These are phyloP conservation scores for Mus pahari DNA, from an alignment of 2,113 vertebrate species.

Conservation along the genomic window DNA sequence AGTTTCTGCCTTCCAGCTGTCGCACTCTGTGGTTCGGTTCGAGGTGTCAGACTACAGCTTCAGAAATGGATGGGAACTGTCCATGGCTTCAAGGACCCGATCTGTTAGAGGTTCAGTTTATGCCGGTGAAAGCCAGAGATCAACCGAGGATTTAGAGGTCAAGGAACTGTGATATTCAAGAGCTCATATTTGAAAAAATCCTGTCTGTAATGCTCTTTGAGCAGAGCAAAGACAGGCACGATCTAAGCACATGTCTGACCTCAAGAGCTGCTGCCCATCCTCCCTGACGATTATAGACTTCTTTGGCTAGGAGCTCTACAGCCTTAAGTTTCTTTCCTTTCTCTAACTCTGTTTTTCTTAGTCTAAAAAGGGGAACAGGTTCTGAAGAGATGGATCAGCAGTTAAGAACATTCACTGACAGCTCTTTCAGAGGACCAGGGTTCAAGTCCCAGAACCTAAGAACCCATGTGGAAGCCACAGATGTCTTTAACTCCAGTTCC, in stretches of 20 bases:
- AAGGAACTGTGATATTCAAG: neutral
- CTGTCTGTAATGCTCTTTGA: constrained; percentile 64
- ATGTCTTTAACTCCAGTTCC: neutral
- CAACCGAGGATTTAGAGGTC: neutral
- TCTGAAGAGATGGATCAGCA: neutral
- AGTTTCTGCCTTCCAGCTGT: neutral
- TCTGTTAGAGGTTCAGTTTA: neutral
- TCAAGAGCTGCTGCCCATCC: constrained; percentile 90
- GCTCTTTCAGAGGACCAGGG: neutral
- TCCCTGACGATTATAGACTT: constrained; percentile 86
- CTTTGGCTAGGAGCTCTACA: constrained; percentile 87
- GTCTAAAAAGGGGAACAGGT: neutral
- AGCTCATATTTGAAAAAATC: neutral
- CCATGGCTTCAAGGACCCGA: too few species aligned
- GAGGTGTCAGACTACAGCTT: neutral
- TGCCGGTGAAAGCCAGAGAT: neutral
- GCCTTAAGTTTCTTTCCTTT: constrained; percentile 52
- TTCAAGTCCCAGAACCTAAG: neutral
- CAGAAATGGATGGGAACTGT: neutral
- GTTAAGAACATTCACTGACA: neutral
- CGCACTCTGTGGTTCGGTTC: neutral
- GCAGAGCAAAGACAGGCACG: constrained; percentile 91
- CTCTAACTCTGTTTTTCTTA: neutral
- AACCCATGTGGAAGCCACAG: neutral
- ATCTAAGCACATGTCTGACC: constrained; percentile 87